phyloP scores from a whole-genome alignment of 1,140 invertebrate genomes.

The Ostrea denselamellosa region DNA sequence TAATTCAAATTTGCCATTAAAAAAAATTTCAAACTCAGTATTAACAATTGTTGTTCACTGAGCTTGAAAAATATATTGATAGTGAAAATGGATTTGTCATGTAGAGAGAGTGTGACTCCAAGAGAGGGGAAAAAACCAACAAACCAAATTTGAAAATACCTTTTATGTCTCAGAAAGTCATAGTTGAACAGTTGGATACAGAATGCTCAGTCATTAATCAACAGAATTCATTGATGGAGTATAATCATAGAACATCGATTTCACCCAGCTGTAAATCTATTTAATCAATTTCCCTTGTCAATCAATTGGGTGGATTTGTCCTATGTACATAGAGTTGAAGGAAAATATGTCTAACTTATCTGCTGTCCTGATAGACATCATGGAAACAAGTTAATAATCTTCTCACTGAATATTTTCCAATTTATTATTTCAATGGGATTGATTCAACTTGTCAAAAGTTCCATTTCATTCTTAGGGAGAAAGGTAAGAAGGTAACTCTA shows the following conservation, averaged over 20 bases:
- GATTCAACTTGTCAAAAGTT: neutral
- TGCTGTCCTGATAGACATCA: neutral
- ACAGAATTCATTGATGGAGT: neutral
- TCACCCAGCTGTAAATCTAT: neutral
- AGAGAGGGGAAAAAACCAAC: too few species aligned
- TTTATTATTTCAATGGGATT: constrained; percentile 10
- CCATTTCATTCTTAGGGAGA: neutral
- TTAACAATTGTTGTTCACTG: too few species aligned
- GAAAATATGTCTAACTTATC: constrained; percentile 30
- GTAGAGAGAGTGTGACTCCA: too few species aligned
- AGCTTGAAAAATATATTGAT: too few species aligned
- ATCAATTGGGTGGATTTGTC: constrained; percentile 29
- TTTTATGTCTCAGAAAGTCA: neutral
- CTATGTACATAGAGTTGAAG: constrained; percentile 32
- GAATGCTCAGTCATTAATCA: neutral
- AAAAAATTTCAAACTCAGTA: too few species aligned
- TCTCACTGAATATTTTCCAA: constrained; percentile 18
- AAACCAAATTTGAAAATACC: too few species aligned
- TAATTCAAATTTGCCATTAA: too few species aligned
- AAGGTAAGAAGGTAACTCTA: neutral
- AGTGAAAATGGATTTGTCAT: too few species aligned
- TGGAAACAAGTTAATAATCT: constrained; percentile 23
- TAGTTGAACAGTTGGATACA: neutral
- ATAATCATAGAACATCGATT: constrained; percentile 27
- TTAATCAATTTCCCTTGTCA: constrained; percentile 32